Base-by-base conservation (phyloP, 2,113 vertebrate genomes). In the Perca fluviatilis region DNA sequence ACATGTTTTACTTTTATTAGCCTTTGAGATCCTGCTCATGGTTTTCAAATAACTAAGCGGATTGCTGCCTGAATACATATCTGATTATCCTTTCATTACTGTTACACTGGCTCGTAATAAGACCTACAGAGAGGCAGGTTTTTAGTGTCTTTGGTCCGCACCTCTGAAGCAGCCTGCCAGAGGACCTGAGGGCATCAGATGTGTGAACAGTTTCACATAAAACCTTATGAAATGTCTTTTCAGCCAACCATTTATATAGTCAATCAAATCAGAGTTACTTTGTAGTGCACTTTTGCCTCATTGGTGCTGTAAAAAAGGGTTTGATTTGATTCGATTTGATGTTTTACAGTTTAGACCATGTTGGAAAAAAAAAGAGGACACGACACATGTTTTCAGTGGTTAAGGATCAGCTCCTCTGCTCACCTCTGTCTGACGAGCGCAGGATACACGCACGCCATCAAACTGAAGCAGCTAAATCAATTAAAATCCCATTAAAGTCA, bases 401-500 rank as follows among this genome's bases (percentile, higher is more conserved):
- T 68, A 69, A 61, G 72, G 61, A 85, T 80, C 71, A 77, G 58
- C 64, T 72, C 25, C 40, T 61, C 40, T n/a, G 21, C 65, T 88
- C 83, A 83, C 79, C 79, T 86, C 75, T 61, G 62, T 77, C 56
- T 77, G 64, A 75, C 27, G 0, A 66, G 58, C 2, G 0, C 36
- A 63, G 80, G 73, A 67, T 51, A 83, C 62, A 88, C 6, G 36
- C 85, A 78, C 36, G 71, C 47, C 51, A 81, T 50, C 63, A 84
- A 86, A 69, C 79, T 57, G 86, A 88, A 88, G 78, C 82, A 89
- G 65, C 85, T 84, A 91, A 94, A 95, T 93, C 86, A 92, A 95
- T 95, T 94, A 94, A 93, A 93, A 94, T 88, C 87, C 81, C 84
- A 92, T 94, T 95, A 92, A 91, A 93, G 88, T 86, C 84, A 89